Base-by-base conservation (phyloP, 2,113 vertebrate species). In the Todiramphus chloris region DNA sequence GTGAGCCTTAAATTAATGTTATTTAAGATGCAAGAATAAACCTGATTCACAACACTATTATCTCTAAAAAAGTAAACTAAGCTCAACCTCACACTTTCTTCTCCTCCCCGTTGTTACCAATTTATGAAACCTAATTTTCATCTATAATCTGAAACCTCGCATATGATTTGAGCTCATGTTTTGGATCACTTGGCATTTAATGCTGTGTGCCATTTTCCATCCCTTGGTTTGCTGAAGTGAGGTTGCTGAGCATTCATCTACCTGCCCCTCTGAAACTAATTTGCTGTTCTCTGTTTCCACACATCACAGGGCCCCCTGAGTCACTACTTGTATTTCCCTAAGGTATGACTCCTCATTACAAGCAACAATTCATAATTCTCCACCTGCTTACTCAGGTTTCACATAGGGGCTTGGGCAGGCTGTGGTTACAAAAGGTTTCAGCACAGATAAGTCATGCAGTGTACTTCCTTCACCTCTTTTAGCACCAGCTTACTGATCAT, bases 261-360 rank as follows among this genome's bases (percentile, higher is more conserved):
- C 37, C 72, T 83, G 84, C 50, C 39, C 63, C 93, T 96, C 53
- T 92, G 93, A 96, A 96, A 93, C 43, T 70, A 84, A 90, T 91
- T 73, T 93, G 69, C 76, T n/a, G 18, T 19, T 95, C 62, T 51
- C 46, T 87, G 59, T 87, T 92, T 87, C 80, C 56, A 87, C 80
- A 44, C 73, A 64, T 78, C 83, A 63, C 2, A 3, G 5, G 10
- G 69, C 74, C 94, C n/a, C 92, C 43, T 69, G 89, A 89, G 92
- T 94, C 94, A 92, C 28, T n/a, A 60, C 21, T 78, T 90, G 6
- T 13, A 92, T 82, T 72, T 94, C 81, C 83, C 62, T 66, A 85
- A 87, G 18, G 78, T 78, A 55, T 24, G 53, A n/a, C 44, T 87
- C 69, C 92, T 95, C 91, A 51, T 96, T 92, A 94, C 1, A 3